Evolutionary conservation across 2,113 vertebrate genomes (phyloP).

Genomic region (Tetrax tetrax): DNA sequence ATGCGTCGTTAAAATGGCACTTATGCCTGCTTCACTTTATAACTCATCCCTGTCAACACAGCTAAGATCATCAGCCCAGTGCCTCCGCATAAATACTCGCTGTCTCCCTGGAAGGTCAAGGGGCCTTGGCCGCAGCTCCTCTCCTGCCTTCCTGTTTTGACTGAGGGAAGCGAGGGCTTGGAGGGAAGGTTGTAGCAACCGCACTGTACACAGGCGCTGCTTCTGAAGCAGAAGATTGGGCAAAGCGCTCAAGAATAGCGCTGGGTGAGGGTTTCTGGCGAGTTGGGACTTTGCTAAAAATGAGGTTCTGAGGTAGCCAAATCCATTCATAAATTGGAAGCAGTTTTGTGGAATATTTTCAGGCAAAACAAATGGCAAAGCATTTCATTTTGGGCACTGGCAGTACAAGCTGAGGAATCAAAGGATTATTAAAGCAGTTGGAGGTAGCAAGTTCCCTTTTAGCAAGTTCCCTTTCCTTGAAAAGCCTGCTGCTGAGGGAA

Average conservation of each 20-base stretch:
- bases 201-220: neutral
- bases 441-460: constrained; percentile 49
- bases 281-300: constrained; percentile 35
- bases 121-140: constrained; percentile 13
- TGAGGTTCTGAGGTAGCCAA: constrained; percentile 61
- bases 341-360: constrained; percentile 68
- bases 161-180: constrained; percentile 33
- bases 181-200: constrained; percentile 48
- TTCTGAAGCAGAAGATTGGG: constrained; percentile 54
- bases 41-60: constrained; percentile 64
- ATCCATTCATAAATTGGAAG: constrained; percentile 69
- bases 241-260: constrained; percentile 24
- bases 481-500: neutral
- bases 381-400: constrained; percentile 64
- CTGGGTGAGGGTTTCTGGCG: constrained; percentile 57
- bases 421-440: constrained; percentile 58
- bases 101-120: constrained; percentile 61
- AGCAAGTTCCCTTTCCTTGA: constrained; percentile 40
- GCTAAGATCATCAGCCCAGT: constrained; percentile 8
- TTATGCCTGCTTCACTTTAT: constrained; percentile 29
- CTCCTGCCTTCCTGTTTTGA: constrained; percentile 63
- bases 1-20: constrained; percentile 34
- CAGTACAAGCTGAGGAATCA: constrained; percentile 66
- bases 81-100: constrained; percentile 9
- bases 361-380: constrained; percentile 68